Evolutionary conservation across 2,888 invertebrate genomes (phyloP).

Genomic region (Macrosoma leucophasiata): DNA sequence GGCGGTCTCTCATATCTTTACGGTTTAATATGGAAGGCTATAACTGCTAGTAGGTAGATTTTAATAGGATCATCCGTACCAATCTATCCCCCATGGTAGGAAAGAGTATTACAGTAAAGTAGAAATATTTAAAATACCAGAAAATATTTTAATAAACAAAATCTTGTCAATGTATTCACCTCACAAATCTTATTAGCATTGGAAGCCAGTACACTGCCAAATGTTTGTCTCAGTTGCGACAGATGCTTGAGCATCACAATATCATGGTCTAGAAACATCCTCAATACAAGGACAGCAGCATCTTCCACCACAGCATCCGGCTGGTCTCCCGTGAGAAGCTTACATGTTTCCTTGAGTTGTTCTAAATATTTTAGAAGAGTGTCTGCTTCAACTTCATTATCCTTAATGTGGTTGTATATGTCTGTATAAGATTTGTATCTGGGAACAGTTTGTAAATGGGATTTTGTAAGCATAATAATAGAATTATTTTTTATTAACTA

Average conservation of each 20-base stretch:
- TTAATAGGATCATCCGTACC: too few species aligned
- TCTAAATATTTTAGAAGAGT: constrained; percentile 47
- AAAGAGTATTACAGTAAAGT: too few species aligned
- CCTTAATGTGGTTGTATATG: constrained; percentile 59
- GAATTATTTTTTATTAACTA: neutral
- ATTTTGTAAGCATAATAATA: neutral
- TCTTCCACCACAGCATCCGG: constrained; percentile 77
- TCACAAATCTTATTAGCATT: constrained; percentile 75
- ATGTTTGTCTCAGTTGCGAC: constrained; percentile 73
- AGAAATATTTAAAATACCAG: too few species aligned
- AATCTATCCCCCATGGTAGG: too few species aligned
- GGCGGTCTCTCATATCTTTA: too few species aligned
- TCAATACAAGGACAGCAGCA: constrained; percentile 76
- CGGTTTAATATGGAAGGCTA: too few species aligned
- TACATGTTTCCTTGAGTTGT: constrained; percentile 46
- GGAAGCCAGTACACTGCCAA: constrained; percentile 74
- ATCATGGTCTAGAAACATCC: constrained; percentile 77
- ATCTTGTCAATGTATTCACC: too few species aligned
- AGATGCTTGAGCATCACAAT: constrained; percentile 76
- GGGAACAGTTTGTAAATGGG: constrained; percentile 17
- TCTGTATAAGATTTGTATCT: constrained; percentile 70
- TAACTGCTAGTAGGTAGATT: too few species aligned
- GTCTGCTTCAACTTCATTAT: constrained; percentile 43
- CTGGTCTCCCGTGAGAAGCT: constrained; percentile 72
- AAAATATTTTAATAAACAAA: too few species aligned